Conservation (phyloP, 2,888 invertebrate genomes). For the Xiphydria camelus region DNA sequence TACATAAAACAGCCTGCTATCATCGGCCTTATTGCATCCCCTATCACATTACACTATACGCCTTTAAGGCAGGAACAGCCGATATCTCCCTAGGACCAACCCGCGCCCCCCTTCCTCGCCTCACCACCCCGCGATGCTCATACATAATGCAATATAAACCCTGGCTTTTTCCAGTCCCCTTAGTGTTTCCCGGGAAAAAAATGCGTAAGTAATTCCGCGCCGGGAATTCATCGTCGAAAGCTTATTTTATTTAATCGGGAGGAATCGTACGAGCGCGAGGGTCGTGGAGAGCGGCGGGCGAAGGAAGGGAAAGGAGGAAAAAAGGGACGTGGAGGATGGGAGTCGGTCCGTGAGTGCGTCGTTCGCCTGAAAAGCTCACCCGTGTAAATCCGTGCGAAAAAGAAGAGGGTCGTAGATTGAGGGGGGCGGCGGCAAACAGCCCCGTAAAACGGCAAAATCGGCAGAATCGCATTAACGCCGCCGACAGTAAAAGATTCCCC, state of each 20-base stretch:
- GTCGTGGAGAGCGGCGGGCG: background rate
- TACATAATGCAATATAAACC: too few species aligned
- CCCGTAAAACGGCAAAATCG: background rate
- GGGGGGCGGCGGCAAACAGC: background rate
- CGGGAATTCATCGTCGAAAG: conserved; percentile 20
- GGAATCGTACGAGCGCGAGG: too few species aligned
- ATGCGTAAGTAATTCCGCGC: conserved; percentile 31
- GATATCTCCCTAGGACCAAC: too few species aligned
- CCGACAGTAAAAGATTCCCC: background rate
- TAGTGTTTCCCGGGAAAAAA: conserved; percentile 10
- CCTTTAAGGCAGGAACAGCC: too few species aligned
- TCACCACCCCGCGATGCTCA: too few species aligned
- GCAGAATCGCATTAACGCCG: background rate
- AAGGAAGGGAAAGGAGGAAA: conserved; percentile 7
- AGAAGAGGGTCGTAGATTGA: background rate
- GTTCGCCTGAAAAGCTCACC: conserved; percentile 14
- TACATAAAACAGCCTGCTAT: too few species aligned
- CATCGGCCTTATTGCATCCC: too few species aligned
- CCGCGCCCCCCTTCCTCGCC: too few species aligned
- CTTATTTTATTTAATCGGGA: conserved; percentile 44
- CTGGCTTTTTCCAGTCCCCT: too few species aligned
- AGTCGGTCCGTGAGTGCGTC: conserved; percentile 19
- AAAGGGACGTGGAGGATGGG: too few species aligned
- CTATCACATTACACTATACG: too few species aligned
- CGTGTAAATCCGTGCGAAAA: conserved; percentile 1